These are phyloP conservation scores for Lepeophtheirus nordmannii DNA, from an alignment of 2,888 invertebrate species.

Conservation along the genomic window DNA sequence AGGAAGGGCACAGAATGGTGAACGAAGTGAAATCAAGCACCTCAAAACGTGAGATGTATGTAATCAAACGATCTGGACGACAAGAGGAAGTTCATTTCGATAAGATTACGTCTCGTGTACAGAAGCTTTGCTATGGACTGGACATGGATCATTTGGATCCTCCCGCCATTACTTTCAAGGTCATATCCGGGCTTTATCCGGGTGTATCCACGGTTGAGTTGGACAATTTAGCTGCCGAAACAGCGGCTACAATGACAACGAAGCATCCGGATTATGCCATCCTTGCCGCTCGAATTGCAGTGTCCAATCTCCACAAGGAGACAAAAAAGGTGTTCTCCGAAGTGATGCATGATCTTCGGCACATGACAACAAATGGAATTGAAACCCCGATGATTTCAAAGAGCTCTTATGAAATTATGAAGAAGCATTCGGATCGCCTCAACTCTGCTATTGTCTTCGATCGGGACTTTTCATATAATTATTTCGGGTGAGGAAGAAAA, in stretches of 20 bases:
- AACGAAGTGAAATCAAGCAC: not conserved
- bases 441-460: constrained; percentile 94
- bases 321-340: constrained; percentile 88
- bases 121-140: constrained; percentile 84
- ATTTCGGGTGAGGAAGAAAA: constrained; percentile 61
- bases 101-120: constrained; percentile 90
- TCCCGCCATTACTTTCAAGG: constrained; percentile 33
- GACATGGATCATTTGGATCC: constrained; percentile 94
- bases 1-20: not conserved
- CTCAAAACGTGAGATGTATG: constrained; percentile 26
- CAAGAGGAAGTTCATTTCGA: constrained; percentile 87
- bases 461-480: constrained; percentile 89
- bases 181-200: constrained; percentile 82
- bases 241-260: constrained; percentile 93
- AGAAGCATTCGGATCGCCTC: constrained; percentile 67
- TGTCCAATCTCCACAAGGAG: constrained; percentile 95
- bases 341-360: constrained; percentile 71
- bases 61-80: constrained; percentile 52
- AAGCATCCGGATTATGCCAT: constrained; percentile 86
- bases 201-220: constrained; percentile 93
- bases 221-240: constrained; percentile 95
- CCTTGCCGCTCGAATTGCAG: constrained; percentile 58
- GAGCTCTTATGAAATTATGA: constrained; percentile 59
- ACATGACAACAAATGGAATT: constrained; percentile 54
- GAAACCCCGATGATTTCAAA: constrained; percentile 71